These are phyloP conservation scores for Brachystomella parvula DNA, from an alignment of 1,140 invertebrate species.

Conservation along the genomic window DNA sequence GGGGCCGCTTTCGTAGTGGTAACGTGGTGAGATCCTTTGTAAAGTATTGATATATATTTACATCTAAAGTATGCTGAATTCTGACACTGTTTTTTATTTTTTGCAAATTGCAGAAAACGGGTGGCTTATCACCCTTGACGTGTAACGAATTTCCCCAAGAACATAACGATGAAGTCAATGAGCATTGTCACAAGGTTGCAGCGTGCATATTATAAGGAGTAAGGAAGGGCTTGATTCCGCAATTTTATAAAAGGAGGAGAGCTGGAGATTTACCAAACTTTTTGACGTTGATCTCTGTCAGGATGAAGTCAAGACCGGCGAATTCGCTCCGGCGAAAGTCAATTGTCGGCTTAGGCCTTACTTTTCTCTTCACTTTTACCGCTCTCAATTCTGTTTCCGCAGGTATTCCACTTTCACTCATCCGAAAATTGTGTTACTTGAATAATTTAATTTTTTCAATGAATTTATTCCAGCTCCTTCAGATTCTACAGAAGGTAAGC, in stretches of 20 bases:
- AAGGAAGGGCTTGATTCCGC: too few relatives aligned
- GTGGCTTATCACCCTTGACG: too few relatives aligned
- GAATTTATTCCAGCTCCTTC: neutral
- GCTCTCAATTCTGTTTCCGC: neutral
- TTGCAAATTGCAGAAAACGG: too few relatives aligned
- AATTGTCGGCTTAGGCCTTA: neutral
- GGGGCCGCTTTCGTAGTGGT: too few relatives aligned
- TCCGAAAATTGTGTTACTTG: too few relatives aligned
- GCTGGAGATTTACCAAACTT: neutral
- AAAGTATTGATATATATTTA: too few relatives aligned
- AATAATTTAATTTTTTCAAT: neutral
- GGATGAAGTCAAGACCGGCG: neutral
- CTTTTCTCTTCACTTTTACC: constrained; percentile 5
- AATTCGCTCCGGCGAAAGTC: neutral
- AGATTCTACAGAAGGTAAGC: neutral
- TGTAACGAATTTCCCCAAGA: constrained; percentile 1
- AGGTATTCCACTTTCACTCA: too few relatives aligned
- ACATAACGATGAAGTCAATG: too few relatives aligned
- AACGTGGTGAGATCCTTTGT: too few relatives aligned
- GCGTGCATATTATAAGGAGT: neutral
- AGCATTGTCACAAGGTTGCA: neutral
- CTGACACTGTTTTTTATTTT: too few relatives aligned
- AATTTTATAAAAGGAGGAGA: neutral
- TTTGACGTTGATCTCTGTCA: neutral
- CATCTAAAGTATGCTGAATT: too few relatives aligned